Base-by-base conservation (phyloP, 1,140 invertebrate genomes). In the Drosophila asahinai region DNA sequence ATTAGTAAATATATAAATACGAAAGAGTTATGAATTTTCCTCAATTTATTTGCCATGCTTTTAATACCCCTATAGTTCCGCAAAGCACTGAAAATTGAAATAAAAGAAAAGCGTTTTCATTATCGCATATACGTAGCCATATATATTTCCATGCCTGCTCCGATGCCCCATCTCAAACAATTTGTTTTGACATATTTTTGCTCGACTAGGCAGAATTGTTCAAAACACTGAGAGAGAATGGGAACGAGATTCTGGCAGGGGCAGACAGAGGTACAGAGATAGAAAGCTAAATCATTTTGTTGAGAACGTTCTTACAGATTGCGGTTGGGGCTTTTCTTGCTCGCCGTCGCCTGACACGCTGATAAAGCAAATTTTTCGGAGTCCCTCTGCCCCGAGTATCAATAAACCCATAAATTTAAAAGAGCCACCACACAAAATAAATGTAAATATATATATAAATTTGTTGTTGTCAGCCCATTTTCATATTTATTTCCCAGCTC, bases 331-430 rank as follows among this genome's bases (percentile, higher is more conserved):
- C 38, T 22, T 57, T 76, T 55, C 61, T 65, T 52, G 49, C 59
- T 76, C 30, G 27, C 45, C 47, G 14, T 73, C 71, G 54, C 14
- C 40, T 45, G 55, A 62, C 51, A 22, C 30, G 75, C 75, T 78
- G 75, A 78, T 78, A 78, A 70, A 78, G 75, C 75, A 78, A 78
- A 70, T 77, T 77, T 76, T 54, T 57, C 52, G 42, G 43, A 51
- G 38, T 40, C 57, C 42, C 14, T 22, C n/a, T n/a, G 48, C 38
- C 42, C 72, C 30, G 66, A 55, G 75, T 78, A 78, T 78, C 75
- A 78, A 78, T 78, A 78, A 78, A 70, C 74, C 75, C 75, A 78
- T 78, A 78, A 78, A 78, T 78, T 78, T 62, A 52, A 74, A 71
- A 70, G 51, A 38, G 64, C 33, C 52, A 68, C 43, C 40, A 54